These are phyloP conservation scores for Trematomus bernacchii DNA, from an alignment of 2,797 vertebrate species.

Conservation along the genomic window DNA sequence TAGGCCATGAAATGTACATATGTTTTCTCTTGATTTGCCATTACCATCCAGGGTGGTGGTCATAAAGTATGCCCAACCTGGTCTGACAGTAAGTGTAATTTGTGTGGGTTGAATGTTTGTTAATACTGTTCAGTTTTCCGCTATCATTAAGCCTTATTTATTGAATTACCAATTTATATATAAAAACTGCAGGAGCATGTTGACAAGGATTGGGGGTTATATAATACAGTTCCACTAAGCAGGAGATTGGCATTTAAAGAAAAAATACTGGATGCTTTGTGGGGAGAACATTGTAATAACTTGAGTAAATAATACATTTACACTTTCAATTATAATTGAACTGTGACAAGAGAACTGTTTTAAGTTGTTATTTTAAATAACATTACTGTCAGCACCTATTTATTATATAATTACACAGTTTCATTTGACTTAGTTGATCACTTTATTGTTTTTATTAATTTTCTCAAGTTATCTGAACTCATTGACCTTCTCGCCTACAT, in stretches of 20 bases:
- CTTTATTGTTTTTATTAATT: background rate
- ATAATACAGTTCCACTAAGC: background rate
- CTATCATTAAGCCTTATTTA: slow-evolving; percentile 3
- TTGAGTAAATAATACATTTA: background rate
- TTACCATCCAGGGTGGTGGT: background rate
- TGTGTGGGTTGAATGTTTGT: background rate
- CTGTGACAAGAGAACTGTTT: too few species aligned
- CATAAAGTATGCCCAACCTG: background rate
- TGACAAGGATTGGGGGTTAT: background rate
- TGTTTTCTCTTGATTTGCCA: background rate
- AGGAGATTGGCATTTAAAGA: background rate
- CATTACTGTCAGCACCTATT: background rate
- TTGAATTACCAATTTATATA: background rate
- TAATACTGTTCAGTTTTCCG: background rate
- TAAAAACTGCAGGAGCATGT: background rate
- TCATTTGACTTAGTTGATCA: background rate
- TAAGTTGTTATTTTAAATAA: too few species aligned
- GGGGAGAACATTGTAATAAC: background rate
- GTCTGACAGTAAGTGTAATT: background rate
- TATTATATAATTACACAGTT: background rate
- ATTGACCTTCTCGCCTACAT: background rate
- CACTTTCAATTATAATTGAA: background rate
- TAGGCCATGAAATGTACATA: background rate
- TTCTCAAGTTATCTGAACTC: too few species aligned
- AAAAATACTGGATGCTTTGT: background rate